phyloP scores from a whole-genome alignment of 2,888 invertebrate species.

The Brachyopa scutellaris region DNA sequence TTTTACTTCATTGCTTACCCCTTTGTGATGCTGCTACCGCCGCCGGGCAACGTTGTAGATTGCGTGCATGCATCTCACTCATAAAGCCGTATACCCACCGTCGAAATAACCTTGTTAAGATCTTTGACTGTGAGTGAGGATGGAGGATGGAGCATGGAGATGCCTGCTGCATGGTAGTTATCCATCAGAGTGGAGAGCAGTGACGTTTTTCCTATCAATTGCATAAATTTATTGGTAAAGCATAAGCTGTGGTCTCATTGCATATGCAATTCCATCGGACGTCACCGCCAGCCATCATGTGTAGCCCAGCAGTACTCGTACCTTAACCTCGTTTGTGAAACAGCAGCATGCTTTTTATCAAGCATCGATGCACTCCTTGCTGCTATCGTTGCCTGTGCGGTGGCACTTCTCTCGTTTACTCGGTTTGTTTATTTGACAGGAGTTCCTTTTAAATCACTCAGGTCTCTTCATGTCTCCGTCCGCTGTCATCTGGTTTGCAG shows the following conservation, averaged over 20 bases:
- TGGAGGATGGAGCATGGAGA: constrained; percentile 24
- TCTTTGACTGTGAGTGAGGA: constrained; percentile 31
- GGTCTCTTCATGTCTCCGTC: constrained; percentile 71
- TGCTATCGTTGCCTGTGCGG: constrained; percentile 33
- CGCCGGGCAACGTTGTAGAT: not conserved
- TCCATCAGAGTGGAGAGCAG: constrained; percentile 49
- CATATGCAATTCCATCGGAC: constrained; percentile 55
- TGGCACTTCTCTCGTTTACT: constrained; percentile 58
- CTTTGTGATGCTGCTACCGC: constrained; percentile 1
- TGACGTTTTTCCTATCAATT: constrained; percentile 41
- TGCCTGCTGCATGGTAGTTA: constrained; percentile 59
- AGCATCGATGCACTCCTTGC: constrained; percentile 37
- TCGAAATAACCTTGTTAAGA: constrained; percentile 60
- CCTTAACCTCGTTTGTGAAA: constrained; percentile 27
- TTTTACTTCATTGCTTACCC: constrained; percentile 27
- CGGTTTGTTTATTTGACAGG: constrained; percentile 69
- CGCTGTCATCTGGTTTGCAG: constrained; percentile 51
- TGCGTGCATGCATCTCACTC: constrained; percentile 47
- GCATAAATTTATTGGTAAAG: constrained; percentile 56
- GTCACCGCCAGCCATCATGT: constrained; percentile 23
- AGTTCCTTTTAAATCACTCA: constrained; percentile 74
- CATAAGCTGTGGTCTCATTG: constrained; percentile 58
- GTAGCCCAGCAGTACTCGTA: not conserved
- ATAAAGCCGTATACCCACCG: constrained; percentile 30
- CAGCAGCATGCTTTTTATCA: constrained; percentile 46